phyloP scores from a whole-genome alignment of 2,113 vertebrate species.

The Eonycteris spelaea region DNA sequence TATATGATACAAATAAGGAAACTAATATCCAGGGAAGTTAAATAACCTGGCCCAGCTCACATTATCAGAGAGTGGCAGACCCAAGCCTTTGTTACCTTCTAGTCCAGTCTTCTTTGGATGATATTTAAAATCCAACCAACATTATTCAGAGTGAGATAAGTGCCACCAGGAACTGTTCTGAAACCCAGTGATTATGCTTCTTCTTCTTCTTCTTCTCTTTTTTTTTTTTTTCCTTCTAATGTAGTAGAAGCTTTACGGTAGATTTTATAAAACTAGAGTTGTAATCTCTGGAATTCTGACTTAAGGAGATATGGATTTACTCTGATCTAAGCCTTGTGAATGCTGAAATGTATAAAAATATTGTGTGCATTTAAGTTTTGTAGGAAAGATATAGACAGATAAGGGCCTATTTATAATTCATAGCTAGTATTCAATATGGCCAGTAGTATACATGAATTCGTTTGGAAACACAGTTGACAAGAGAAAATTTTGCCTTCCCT shows the following conservation, averaged over 20 bases:
- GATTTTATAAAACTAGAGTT: background rate
- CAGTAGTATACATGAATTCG: background rate
- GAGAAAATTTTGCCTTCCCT: background rate
- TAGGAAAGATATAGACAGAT: background rate
- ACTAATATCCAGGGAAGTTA: background rate
- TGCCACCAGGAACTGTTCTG: background rate
- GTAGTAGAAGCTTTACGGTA: background rate
- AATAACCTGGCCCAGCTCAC: background rate
- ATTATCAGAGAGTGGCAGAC: background rate
- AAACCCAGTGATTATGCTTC: background rate
- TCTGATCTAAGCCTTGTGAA: background rate
- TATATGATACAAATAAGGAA: background rate
- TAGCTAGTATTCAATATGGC: background rate
- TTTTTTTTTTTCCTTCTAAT: background rate
- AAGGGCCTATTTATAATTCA: background rate
- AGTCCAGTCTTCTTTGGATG: background rate
- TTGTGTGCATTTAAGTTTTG: background rate
- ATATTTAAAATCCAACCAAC: background rate
- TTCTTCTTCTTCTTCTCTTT: background rate
- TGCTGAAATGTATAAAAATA: background rate
- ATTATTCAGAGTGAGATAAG: background rate
- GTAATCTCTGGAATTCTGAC: background rate
- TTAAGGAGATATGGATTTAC: background rate
- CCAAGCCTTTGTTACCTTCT: background rate
- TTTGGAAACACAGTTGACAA: background rate